Conservation (phyloP, 2,888 invertebrate species). For the Archips xylosteana region DNA sequence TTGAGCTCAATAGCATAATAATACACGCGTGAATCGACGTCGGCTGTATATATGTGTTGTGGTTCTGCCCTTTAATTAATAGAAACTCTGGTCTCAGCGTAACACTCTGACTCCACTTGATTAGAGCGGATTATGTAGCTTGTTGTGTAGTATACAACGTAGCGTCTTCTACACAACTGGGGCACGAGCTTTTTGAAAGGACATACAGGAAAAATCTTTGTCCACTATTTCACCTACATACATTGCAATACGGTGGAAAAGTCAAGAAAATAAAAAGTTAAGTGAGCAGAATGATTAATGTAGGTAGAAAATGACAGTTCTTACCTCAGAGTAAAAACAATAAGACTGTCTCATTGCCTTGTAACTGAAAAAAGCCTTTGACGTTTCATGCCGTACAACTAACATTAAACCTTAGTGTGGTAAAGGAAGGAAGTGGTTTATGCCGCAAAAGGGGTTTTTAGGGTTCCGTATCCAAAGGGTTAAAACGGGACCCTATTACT, state of each 20-base stretch:
- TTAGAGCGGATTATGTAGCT: not conserved
- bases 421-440: too few relatives aligned
- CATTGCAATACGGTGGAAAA: not conserved
- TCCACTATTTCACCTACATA: not conserved
- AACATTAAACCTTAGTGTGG: too few relatives aligned
- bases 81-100: not conserved
- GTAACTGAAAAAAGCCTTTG: too few relatives aligned
- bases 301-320: too few relatives aligned
- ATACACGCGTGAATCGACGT: not conserved
- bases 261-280: too few relatives aligned
- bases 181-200: not conserved
- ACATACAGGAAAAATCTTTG: not conserved
- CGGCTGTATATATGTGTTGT: not conserved
- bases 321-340: too few relatives aligned
- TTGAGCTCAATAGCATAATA: not conserved
- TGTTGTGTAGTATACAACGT: not conserved
- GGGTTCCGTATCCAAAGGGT: too few relatives aligned
- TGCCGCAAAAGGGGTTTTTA: too few relatives aligned
- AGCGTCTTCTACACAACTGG: not conserved
- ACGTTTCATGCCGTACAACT: too few relatives aligned
- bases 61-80: not conserved
- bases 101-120: not conserved
- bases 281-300: too few relatives aligned
- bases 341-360: too few relatives aligned
- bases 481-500: too few relatives aligned